Percentiles rank a stretch among this genome's conserved stretches.
Evolutionary conservation across 2,113 vertebrate genomes (phyloP).

Genomic region (Gallinago media): DNA sequence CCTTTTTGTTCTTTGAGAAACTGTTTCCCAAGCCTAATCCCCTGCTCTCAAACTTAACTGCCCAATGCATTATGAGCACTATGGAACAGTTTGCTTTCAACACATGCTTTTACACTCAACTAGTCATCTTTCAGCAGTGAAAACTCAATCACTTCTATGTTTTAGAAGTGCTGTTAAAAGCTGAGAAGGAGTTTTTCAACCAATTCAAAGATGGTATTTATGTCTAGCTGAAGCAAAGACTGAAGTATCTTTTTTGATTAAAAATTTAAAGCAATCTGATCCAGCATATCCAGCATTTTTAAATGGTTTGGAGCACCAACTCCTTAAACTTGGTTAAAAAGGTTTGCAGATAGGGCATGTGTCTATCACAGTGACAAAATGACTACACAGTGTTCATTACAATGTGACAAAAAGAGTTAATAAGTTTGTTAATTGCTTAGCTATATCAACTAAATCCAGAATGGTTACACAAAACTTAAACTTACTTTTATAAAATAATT

Average conservation of each 20-base stretch:
- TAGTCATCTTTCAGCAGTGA: not conserved
- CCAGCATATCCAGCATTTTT: accelerated
- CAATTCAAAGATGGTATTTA: not conserved
- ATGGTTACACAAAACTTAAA: not conserved
- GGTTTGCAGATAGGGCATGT: not conserved
- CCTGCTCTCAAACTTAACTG: not conserved
- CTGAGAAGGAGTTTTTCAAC: not conserved
- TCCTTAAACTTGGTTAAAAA: not conserved
- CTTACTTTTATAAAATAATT: not conserved
- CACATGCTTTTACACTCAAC: not conserved
- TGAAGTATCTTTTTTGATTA: not conserved
- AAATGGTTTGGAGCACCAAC: not conserved
- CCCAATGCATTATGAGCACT: not conserved
- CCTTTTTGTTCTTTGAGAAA: not conserved
- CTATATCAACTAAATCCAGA: not conserved
- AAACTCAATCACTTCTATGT: not conserved
- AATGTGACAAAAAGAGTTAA: not conserved
- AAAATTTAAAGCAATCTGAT: not conserved
- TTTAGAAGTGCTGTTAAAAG: not conserved
- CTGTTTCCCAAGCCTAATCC: not conserved
- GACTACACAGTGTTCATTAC: not conserved
- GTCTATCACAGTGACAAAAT: not conserved
- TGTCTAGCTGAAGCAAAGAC: not conserved
- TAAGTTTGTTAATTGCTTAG: not conserved
- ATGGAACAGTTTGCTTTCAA: not conserved